These are phyloP conservation scores for Alloscopus bannaensis DNA, from an alignment of 2,888 invertebrate genomes.

Conservation along the genomic window DNA sequence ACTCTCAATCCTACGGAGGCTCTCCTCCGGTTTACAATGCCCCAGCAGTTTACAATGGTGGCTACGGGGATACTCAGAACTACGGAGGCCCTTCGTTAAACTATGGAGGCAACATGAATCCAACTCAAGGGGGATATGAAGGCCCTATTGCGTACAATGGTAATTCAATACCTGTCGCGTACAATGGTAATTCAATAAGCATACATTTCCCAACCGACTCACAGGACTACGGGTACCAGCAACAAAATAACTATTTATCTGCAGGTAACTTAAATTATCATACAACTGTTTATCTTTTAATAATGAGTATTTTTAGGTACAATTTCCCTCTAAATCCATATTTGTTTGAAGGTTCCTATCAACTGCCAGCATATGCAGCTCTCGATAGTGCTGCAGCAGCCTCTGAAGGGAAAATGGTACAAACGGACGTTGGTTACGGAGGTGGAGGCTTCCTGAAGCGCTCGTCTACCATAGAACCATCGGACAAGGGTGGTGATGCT, in stretches of 20 bases:
- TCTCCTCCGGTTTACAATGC: background rate
- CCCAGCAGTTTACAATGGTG: background rate
- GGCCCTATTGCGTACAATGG: background rate
- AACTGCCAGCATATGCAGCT: slow-evolving; percentile 35
- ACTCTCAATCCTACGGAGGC: background rate
- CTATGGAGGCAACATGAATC: slow-evolving; percentile 13
- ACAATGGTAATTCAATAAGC: background rate
- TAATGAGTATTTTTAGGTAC: background rate
- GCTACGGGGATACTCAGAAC: background rate
- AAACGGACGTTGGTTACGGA: slow-evolving; percentile 26
- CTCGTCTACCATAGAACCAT: too few species aligned
- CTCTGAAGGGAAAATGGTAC: background rate
- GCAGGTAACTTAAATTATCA: slow-evolving; percentile 27
- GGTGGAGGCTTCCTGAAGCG: slow-evolving; percentile 38
- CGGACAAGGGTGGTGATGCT: too few species aligned
- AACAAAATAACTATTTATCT: slow-evolving; percentile 11
- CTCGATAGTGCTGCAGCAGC: slow-evolving; percentile 33
- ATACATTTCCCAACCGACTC: slow-evolving; percentile 4
- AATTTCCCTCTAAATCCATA: too few species aligned
- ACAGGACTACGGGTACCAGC: slow-evolving; percentile 40
- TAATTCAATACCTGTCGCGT: background rate
- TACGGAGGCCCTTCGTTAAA: background rate
- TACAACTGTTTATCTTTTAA: background rate
- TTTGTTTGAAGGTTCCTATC: slow-evolving; percentile 17
- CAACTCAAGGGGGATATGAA: slow-evolving; percentile 15